Conservation (phyloP, 2,113 vertebrate genomes). For the Perccottus glenii region DNA sequence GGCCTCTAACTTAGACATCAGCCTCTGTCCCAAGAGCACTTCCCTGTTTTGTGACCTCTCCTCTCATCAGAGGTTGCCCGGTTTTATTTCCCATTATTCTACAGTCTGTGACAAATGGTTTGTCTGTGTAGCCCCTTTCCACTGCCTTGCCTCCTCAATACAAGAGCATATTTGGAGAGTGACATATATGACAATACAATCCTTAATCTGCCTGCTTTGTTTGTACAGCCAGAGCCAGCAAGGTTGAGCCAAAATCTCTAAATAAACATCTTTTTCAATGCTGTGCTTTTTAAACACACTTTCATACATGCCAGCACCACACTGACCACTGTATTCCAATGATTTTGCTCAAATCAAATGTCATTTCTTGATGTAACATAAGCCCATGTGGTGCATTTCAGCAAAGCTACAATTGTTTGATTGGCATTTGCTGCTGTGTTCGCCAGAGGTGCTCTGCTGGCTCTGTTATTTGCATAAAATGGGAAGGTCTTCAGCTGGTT, state of each 20-base stretch:
- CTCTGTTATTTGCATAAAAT: slow-evolving; percentile 55
- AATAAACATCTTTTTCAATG: slow-evolving; percentile 4
- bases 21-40: slow-evolving; percentile 50
- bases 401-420: slow-evolving; percentile 54
- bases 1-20: slow-evolving; percentile 68
- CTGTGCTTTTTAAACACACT: slow-evolving; percentile 25
- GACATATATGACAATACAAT: not conserved
- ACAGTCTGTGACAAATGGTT: slow-evolving; percentile 1
- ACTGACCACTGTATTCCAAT: slow-evolving; percentile 21
- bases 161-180: no score
- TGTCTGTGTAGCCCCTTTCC: not conserved
- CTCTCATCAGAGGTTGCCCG: not conserved
- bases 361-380: slow-evolving; percentile 7
- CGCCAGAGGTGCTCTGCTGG: slow-evolving; percentile 48
- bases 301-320: not conserved
- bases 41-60: slow-evolving; percentile 23
- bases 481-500: slow-evolving; percentile 31
- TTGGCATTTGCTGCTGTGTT: slow-evolving; percentile 52
- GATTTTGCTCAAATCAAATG: slow-evolving; percentile 9
- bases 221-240: not conserved
- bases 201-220: no score
- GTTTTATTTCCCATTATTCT: not conserved
- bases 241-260: not conserved
- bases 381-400: slow-evolving; percentile 31
- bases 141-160: not conserved